Evolutionary conservation across 2,888 invertebrate genomes (phyloP).

Genomic region (Sylvicola cinctus): DNA sequence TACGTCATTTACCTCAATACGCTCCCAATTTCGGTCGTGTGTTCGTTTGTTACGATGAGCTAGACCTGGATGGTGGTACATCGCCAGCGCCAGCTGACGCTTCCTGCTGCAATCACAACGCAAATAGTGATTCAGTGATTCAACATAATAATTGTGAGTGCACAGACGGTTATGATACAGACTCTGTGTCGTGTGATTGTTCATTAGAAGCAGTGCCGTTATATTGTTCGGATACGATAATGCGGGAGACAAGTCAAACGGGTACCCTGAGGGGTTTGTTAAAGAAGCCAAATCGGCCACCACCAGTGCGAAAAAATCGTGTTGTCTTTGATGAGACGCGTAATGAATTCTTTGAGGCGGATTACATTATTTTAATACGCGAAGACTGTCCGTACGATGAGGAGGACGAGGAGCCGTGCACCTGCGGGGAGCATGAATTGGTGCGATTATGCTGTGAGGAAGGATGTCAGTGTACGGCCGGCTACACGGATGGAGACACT

Average conservation of each 20-base stretch:
- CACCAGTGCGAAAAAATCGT: slow-evolving; percentile 47
- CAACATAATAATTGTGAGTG: slow-evolving; percentile 4
- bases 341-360: slow-evolving; percentile 81
- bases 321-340: slow-evolving; percentile 77
- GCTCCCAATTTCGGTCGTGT: slow-evolving; percentile 4
- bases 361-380: slow-evolving; percentile 75
- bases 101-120: slow-evolving; percentile 6
- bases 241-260: slow-evolving; percentile 24
- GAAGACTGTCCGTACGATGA: slow-evolving; percentile 74
- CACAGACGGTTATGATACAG: slow-evolving; percentile 2
- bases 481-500: slow-evolving; percentile 23
- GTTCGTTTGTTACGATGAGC: slow-evolving; percentile 20
- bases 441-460: slow-evolving; percentile 44
- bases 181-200: slow-evolving; percentile 5
- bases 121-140: slow-evolving; percentile 5
- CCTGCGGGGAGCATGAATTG: slow-evolving; percentile 48
- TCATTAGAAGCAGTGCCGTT: slow-evolving; percentile 7
- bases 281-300: slow-evolving; percentile 49
- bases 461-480: slow-evolving; percentile 33
- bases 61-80: slow-evolving; percentile 10
- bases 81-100: slow-evolving; percentile 4
- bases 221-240: slow-evolving; percentile 9
- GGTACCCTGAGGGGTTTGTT: slow-evolving; percentile 31
- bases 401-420: slow-evolving; percentile 53
- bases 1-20: slow-evolving; percentile 7